Base-by-base conservation (phyloP, 30 jellyfish, hydroid and myxozoan genomes). In the Turritopsis rubra region DNA sequence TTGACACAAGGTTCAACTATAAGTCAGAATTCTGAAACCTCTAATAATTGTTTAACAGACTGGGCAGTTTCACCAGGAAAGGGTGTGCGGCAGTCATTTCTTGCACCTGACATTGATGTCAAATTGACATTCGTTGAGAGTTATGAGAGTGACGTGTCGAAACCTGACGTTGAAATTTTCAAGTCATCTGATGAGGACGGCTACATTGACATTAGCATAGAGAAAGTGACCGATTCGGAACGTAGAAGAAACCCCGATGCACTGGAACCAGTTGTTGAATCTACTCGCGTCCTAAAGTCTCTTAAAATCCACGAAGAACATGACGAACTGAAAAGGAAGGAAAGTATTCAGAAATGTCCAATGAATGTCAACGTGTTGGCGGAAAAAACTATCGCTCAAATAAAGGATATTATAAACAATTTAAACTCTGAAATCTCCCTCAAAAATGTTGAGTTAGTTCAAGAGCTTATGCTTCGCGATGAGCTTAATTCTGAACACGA, bases 391-490 rank as follows among this genome's bases (percentile, higher is more conserved):
- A 68, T 68, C 9, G 30, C 28, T 7, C 23, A 68, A 22, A 23
- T 68, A 52, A 54, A 53, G 65, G 21, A 13, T 18, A 53, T 80
- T 19, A 80, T 28, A 18, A 76, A 53, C 27, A 26, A 41, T 16
- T 27, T 80, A 52, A 7, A 80, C n/a, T 4, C 21, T n/a, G 60
- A 28, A 16, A 80, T 80, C 26, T 53, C 78, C 19, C 24, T 28
- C 21, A 65, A 28, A 31, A 80, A 53, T 53, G 28, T 28, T 22
- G 79, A 80, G 29, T 76, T 80, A 21, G 87, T 80, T 21, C 60
- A 80, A 25, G 87, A 80, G 60, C 79, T 80, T 65, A 65, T 80
- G 26, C 21, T 80, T 65, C 78, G 87, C 1, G 87, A 80, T 28
- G 87, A 80, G 22, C 79, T 80, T 18, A 26, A 80, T 65, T 27